These are phyloP conservation scores for Heterotilapia buettikoferi DNA, from an alignment of 2,113 vertebrate species.

Conservation along the genomic window DNA sequence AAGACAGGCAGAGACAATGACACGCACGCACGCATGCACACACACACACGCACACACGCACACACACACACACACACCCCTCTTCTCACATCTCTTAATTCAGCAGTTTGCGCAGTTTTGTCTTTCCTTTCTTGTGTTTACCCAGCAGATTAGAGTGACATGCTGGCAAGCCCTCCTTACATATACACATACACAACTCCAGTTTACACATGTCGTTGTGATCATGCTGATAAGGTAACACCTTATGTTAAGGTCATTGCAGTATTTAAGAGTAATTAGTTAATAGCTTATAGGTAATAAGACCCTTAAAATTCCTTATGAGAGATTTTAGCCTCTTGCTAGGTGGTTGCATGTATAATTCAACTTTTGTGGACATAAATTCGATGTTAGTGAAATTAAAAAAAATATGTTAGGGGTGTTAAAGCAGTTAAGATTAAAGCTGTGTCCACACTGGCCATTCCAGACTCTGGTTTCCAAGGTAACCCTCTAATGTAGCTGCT, in stretches of 20 bases:
- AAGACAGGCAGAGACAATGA: slow-evolving; percentile 14
- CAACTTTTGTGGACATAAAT: background rate
- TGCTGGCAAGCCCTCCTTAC: background rate
- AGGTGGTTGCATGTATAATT: background rate
- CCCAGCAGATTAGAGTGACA: slow-evolving; percentile 55
- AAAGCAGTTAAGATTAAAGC: background rate
- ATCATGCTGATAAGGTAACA: background rate
- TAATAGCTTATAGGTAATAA: background rate
- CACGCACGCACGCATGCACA: background rate
- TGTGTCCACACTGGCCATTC: background rate
- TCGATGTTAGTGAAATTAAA: background rate
- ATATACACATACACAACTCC: background rate
- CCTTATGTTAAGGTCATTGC: background rate
- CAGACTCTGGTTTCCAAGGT: background rate
- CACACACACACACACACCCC: background rate
- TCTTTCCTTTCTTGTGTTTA: slow-evolving; percentile 54
- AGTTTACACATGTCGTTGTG: background rate
- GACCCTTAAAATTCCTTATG: background rate
- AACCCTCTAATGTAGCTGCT: background rate
- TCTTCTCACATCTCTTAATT: background rate
- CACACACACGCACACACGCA: background rate
- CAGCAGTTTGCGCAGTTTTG: slow-evolving; percentile 40
- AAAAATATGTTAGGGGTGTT: background rate
- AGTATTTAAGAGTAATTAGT: background rate
- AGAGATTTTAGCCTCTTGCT: background rate